These are phyloP conservation scores for Lutjanus campechanus DNA, from an alignment of 2,797 vertebrate genomes.

Conservation along the genomic window DNA sequence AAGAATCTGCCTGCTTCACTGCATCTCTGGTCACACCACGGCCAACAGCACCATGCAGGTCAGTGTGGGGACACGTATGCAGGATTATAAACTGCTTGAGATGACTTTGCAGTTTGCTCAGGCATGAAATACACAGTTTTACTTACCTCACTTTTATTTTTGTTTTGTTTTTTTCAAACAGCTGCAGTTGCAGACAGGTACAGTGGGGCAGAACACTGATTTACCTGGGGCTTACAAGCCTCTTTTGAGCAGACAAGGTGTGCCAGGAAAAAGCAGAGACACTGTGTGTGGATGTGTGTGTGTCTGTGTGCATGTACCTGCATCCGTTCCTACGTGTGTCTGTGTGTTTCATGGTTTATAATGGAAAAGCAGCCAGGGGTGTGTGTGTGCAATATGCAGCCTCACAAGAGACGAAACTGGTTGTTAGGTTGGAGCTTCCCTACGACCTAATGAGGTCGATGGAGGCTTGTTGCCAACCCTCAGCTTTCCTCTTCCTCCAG, in stretches of 20 bases:
- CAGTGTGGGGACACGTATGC: neutral
- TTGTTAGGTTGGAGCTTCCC: conserved; percentile 74
- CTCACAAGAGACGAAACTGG: conserved; percentile 71
- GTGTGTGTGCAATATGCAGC: conserved; percentile 16
- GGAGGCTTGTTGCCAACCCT: conserved; percentile 72
- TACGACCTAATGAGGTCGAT: conserved; percentile 76
- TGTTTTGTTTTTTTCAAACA: conserved; percentile 23
- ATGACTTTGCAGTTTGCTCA: conserved; percentile 16
- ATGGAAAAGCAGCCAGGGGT: conserved; percentile 55
- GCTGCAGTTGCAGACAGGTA: conserved; percentile 8
- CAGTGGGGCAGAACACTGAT: conserved; percentile 18
- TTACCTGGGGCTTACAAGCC: conserved; percentile 34
- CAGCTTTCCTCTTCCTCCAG: conserved; percentile 33
- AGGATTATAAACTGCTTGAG: neutral
- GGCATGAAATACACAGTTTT: neutral
- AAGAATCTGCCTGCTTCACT: neutral
- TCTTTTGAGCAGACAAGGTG: conserved; percentile 17
- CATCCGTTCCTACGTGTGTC: conserved; percentile 7
- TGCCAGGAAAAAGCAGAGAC: conserved; percentile 21
- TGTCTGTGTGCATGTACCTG: conserved; percentile 22
- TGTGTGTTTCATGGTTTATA: conserved; percentile 40
- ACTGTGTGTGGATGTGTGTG: conserved; percentile 26
- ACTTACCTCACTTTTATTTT: neutral
- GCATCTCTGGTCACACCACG: neutral
- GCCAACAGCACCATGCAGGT: conserved; percentile 5